Base-by-base conservation (phyloP, 2,888 invertebrate genomes). In the Protonemura montana region DNA sequence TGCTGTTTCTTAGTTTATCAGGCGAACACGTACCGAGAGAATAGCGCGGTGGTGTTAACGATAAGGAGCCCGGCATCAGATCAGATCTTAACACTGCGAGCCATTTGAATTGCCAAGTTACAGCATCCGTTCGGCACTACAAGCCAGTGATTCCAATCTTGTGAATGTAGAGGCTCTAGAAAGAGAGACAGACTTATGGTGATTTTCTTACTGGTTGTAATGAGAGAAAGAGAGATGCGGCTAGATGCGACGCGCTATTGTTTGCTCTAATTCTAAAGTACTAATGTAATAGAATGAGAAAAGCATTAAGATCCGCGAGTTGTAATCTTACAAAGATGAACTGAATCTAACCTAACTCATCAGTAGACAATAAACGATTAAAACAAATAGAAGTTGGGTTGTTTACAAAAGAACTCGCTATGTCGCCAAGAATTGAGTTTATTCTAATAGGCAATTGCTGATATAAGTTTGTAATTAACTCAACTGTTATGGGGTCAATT, bases 91-190 rank as follows among this genome's bases (percentile, higher is more conserved):
- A 26, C 82, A 41, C 82, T 41, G 35, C 35, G 30, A 82, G 82
- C 35, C 82, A 82, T 82, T 82, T 82, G 82, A 82, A 82, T 82
- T 82, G 30, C 82, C 41, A 41, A 82, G 42, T 41, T 42, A 41
- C 78, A 78, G n/a, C 81, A 81, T 81, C 29, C 81, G 81, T 30
- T 81, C 29, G 6, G 30, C 28, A 81, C 81, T 78, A 35, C 82
- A 42, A 42, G 82, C 82, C 82, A 41, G 82, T 82, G 82, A 82
- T 82, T 82, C 82, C 82, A 82, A 82, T 82, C 82, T 82, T 41
- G 29, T 29, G 82, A 35, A 82, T 82, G 82, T 28, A 29, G 30
- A 29, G 80, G 26, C 26, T 26, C 16, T 2, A 27, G 16, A 30
- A 30, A 83, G 76, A 76, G 84, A 59, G 84, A 76, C 2, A 76